Base-by-base conservation (phyloP, 2,888 invertebrate species). In the Phoenoteleia sp. region DNA sequence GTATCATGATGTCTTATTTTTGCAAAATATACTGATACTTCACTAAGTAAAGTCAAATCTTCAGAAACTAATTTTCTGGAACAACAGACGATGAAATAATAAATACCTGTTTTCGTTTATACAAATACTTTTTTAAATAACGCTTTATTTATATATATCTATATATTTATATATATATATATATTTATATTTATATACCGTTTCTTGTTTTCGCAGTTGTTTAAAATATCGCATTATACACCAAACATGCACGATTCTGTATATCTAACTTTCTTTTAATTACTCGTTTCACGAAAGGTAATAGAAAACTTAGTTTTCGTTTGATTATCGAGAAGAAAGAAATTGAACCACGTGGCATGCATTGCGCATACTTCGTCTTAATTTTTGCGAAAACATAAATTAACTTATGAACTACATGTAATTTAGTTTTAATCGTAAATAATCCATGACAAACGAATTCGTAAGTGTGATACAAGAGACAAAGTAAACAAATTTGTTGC, bases 111-210 rank as follows among this genome's bases (percentile, higher is more conserved):
- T 33, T 33, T 33, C 33, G 33, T 33, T 33, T 33, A 33, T 33
- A 33, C 33, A 33, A 33, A 33, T 33, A 33, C 9, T 42, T 39
- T 62, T 62, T 62, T 42, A 62, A 47, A 64, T 64, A 64, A 47
- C 45, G 64, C 64, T 64, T 64, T 64, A 64, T 64, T 64, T 19
- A 47, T 64, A 64, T 47, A 64, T 47, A 47, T 45, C 19, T 58
- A 36, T 58, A 58, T 58, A 36, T 58, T 27, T n/a, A n/a, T n/a
- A n/a, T n/a, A n/a, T 19, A 47, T 64, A 64, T 47, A 64, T 47
- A 47, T 45, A 29, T 58, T 19, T 58, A 58, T 58, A 36, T 58
- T 27, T 60, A 21, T 60, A 60, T 60, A 60, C 7, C 33, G 7
- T 6, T 60, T 17, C 21, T 60, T 11, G 23, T 39, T 19, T 60